Percentiles rank a stretch among this genome's conserved stretches.
Evolutionary conservation across 2,113 vertebrate species (phyloP).

Genomic region (Onychostruthus taczanowskii): DNA sequence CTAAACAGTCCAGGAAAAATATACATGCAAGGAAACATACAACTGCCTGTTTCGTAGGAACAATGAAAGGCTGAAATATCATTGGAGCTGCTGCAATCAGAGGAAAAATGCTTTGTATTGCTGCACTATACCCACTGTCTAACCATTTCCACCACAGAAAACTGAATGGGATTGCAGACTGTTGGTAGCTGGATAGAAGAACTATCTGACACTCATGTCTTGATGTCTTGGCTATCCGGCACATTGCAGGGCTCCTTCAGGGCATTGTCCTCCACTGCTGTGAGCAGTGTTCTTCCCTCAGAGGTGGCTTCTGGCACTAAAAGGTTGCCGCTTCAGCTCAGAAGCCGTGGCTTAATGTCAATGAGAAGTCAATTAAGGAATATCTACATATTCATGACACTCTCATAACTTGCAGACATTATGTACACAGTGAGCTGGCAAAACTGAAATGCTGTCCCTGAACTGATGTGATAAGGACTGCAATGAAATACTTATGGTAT

Average conservation of each 20-base stretch:
- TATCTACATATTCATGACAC: slow-evolving; percentile 43
- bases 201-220: not conserved
- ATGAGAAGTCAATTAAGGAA: slow-evolving; percentile 26
- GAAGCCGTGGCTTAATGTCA: slow-evolving; percentile 7
- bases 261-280: not conserved
- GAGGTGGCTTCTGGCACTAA: not conserved
- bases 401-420: not conserved
- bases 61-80: not conserved
- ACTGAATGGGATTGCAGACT: not conserved
- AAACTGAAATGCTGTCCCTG: slow-evolving; percentile 16
- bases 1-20: not conserved
- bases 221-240: not conserved
- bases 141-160: not conserved
- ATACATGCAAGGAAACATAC: not conserved
- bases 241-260: not conserved
- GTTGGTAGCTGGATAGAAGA: not conserved
- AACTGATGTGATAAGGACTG: slow-evolving; percentile 35
- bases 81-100: not conserved
- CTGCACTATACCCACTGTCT: not conserved
- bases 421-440: not conserved
- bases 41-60: not conserved
- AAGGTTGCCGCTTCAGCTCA: not conserved
- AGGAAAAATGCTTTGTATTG: not conserved
- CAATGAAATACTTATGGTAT: not conserved
- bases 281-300: not conserved